Base-by-base conservation (phyloP, 2,888 invertebrate species). In the Diogma glabrata region DNA sequence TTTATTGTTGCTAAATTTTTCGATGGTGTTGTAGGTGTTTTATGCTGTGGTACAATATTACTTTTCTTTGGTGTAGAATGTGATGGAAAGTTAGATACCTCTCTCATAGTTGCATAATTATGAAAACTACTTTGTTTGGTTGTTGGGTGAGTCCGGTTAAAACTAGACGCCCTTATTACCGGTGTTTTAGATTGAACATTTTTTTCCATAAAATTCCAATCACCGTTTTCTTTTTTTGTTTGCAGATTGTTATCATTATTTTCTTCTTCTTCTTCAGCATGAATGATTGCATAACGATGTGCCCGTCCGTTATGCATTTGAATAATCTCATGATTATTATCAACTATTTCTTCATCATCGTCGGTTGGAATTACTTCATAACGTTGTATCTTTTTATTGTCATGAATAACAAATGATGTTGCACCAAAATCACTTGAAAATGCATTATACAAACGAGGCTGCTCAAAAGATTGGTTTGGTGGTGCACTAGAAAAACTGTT, bases 1-100 rank as follows among this genome's bases (percentile, higher is more conserved):
- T 83, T 86, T 60, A 84, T 84, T 0, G 87, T 87, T 0, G 87
- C 87, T 19, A 77, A 68, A 64, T 82, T 82, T 59, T 77, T 77
- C 48, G 76, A 66, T 2, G 77, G 74, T 65, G 77, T 75, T 20
- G 67, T 46, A 51, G 26, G 46, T 54, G 51, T 40, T 49, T 60
- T 43, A 7, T 16, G 20, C 10, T 43, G 17, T 45, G 51, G 45
- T 22, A 52, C 50, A 22, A 52, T 46, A 9, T 53, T 47, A 12
- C 52, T 51, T 51, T 65, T 65, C 54, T 67, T 67, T 1, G 67
- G 68, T 26, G 67, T 69, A 6, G 68, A 65, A n/a, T 64, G 63
- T 51, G 60, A 52, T 47, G 61, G 52, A 16, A 22, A 50, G 5
- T 57, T 60, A 9, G 55, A 47, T 3, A 52, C 24, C 7, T 60